phyloP scores from a whole-genome alignment of 2,113 vertebrate species.

The Pseudorasbora parva region DNA sequence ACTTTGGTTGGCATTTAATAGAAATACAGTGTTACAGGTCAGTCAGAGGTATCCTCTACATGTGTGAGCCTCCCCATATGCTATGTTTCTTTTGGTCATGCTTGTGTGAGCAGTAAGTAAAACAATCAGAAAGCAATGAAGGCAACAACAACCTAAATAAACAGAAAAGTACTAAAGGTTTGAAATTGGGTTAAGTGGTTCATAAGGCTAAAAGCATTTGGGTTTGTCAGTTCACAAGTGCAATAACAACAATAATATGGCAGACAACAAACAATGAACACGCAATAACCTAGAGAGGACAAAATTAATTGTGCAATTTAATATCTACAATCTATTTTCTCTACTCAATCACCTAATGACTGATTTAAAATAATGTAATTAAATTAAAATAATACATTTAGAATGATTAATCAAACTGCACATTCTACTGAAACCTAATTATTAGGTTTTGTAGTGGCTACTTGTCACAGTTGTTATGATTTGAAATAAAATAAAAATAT shows the following conservation, averaged over 20 bases:
- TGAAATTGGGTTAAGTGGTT: neutral
- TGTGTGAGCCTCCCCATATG: neutral
- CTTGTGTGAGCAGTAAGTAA: neutral
- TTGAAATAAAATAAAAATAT: neutral
- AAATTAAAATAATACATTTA: neutral
- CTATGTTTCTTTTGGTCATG: slow-evolving; percentile 18
- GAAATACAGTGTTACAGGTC: neutral
- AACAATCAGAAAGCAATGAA: slow-evolving; percentile 2
- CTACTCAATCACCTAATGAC: neutral
- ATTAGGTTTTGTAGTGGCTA: neutral
- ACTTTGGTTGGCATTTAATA: slow-evolving; percentile 2
- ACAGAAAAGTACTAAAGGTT: neutral
- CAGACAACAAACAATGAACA: neutral
- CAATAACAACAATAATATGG: neutral
- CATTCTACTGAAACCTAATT: neutral
- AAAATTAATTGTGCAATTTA: neutral
- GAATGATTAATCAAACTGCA: neutral
- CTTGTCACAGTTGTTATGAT: neutral
- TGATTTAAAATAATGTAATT: neutral
- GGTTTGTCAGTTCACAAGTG: neutral
- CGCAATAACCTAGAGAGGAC: no score
- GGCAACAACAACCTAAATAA: neutral
- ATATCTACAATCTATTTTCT: neutral
- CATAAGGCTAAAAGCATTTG: neutral
- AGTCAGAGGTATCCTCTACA: neutral